phyloP scores from a whole-genome alignment of 2,888 invertebrate genomes.

The Stenotaenia linearis region DNA sequence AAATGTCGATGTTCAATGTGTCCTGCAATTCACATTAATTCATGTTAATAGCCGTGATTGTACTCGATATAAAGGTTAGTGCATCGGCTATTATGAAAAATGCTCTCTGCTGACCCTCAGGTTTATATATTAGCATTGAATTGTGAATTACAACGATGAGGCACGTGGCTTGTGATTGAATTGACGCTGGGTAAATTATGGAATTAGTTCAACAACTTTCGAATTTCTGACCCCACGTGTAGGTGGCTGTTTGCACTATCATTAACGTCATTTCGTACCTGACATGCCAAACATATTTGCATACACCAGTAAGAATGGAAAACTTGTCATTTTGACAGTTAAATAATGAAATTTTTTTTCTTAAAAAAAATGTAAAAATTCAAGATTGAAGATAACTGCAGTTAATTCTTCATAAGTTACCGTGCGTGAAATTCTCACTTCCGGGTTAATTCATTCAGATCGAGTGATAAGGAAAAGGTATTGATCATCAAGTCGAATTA shows the following conservation, averaged over 20 bases:
- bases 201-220: neutral
- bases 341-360: neutral
- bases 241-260: neutral
- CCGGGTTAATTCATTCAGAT: conserved; percentile 11
- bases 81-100: no score
- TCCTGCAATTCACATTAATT: no score
- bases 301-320: neutral
- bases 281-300: neutral
- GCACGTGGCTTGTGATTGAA: neutral
- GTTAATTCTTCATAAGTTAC: neutral
- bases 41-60: no score
- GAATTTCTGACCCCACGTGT: neutral
- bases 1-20: no score
- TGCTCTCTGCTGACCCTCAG: no score
- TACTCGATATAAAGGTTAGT: no score
- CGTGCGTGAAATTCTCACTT: neutral
- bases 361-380: neutral
- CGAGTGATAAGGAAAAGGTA: neutral
- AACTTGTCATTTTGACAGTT: neutral
- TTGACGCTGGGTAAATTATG: no score
- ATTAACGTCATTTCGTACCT: neutral
- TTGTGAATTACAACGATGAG: no score
- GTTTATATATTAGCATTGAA: no score
- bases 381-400: neutral
- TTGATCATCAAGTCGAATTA: neutral